Evolutionary conservation across 2,797 vertebrate species (phyloP).

Genomic region (Melanogrammus aeglefinus): DNA sequence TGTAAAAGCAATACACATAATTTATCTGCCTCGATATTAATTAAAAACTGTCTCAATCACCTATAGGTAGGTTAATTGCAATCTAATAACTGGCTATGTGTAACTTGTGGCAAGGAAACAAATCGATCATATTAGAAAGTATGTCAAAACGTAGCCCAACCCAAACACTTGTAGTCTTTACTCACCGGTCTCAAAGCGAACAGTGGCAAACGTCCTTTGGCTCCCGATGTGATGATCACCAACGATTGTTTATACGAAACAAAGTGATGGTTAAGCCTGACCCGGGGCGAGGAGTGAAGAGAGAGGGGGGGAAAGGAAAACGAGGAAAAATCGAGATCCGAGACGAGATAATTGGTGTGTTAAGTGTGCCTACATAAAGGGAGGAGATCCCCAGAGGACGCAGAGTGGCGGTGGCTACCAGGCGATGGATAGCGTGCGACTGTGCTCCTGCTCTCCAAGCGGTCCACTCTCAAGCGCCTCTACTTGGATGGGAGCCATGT

Average conservation of each 20-base stretch:
- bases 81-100: neutral
- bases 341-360: slow-evolving; percentile 49
- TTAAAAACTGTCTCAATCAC: neutral
- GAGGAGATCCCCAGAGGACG: slow-evolving; percentile 60
- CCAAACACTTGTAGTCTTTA: slow-evolving; percentile 18
- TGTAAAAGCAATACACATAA: neutral
- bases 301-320: slow-evolving; percentile 35
- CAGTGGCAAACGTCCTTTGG: slow-evolving; percentile 66
- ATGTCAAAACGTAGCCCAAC: slow-evolving; percentile 4
- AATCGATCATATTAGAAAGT: neutral
- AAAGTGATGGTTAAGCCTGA: slow-evolving; percentile 57
- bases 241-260: slow-evolving; percentile 61
- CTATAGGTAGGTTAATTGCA: neutral
- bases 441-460: slow-evolving; percentile 73
- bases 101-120: neutral
- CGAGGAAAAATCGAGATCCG: slow-evolving; percentile 46
- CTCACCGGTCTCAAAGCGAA: slow-evolving; percentile 73
- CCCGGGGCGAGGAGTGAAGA: slow-evolving; percentile 40
- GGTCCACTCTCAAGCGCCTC: slow-evolving; percentile 76
- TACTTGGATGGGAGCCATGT: slow-evolving; percentile 71
- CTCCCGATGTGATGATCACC: slow-evolving; percentile 61
- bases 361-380: slow-evolving; percentile 24
- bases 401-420: slow-evolving; percentile 61
- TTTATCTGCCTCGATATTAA: neutral
- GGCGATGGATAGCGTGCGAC: slow-evolving; percentile 71